Evolutionary conservation across 1,140 invertebrate genomes (phyloP).

Genomic region (Stegodyphus dumicola): DNA sequence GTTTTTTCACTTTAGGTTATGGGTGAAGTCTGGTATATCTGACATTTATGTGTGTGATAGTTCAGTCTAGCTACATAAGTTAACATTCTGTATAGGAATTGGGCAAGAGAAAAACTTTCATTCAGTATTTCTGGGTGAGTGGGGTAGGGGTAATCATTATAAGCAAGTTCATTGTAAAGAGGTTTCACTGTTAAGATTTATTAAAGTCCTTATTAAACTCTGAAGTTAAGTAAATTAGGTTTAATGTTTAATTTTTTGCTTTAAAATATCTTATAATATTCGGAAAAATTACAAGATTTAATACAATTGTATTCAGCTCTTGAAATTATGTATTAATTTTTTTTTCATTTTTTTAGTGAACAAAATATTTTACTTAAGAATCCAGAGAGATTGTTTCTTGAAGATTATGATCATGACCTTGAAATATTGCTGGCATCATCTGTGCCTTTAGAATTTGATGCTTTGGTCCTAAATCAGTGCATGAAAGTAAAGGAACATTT

Average conservation of each 20-base stretch:
- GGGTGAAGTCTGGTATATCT: no score
- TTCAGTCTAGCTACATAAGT: no score
- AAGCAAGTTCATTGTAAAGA: no score
- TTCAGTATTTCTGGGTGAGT: no score
- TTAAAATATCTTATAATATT: no score
- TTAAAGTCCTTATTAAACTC: background rate
- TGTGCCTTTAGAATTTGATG: conserved; percentile 20
- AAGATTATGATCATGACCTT: conserved; percentile 38
- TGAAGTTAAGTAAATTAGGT: background rate
- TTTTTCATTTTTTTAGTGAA: conserved; percentile 28
- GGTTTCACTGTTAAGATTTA: background rate
- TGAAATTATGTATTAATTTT: background rate
- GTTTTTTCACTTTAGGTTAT: no score
- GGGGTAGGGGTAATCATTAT: no score
- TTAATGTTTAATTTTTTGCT: no score
- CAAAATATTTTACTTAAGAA: conserved; percentile 43
- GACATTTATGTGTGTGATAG: no score
- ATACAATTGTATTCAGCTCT: background rate
- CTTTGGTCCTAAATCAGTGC: background rate
- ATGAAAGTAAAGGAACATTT: conserved; percentile 14
- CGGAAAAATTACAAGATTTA: no score
- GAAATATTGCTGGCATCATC: background rate
- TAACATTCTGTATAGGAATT: no score
- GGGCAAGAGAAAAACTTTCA: no score
- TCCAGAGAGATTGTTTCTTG: conserved; percentile 15